Base-by-base conservation (phyloP, 2,797 vertebrate genomes). In the Alca torda region DNA sequence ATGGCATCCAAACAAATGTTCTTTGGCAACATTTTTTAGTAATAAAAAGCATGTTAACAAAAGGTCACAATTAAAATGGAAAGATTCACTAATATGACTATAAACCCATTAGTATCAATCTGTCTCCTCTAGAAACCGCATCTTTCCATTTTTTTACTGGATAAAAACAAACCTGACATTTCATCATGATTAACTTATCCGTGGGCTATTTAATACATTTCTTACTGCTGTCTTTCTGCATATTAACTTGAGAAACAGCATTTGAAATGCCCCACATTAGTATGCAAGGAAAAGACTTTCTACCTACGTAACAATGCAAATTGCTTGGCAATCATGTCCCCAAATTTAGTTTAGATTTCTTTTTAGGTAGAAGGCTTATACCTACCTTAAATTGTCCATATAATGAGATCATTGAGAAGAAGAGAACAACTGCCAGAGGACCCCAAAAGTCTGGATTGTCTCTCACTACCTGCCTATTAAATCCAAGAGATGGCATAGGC, bases 371-470 rank as follows among this genome's bases (percentile, higher is more conserved):
- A 76, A 93, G 57, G 30, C 51, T 51, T 83, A 84, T 48, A 98
- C 99, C 98, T 96, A 99, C 99, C 98, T 99, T 99, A 97, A 99
- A 99, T 91, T 99, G 99, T 96, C 99, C 99, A 84, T 99, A 99
- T 95, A 99, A 98, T 85, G 99, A 99, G 97, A 99, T 99, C 99
- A 99, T 99, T 85, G 99, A 99, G 98, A 99, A 99, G 82, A 99
- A 99, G 48, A 99, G 98, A 64, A 99, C 99, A 93, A 99, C 98
- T 23, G 99, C 99, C 95, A 99, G 97, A 68, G 99, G 99, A 24
- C 99, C 99, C 99, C 99, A 99, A 92, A 99, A 99, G 97, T 99
- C 99, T 4, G 99, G 99, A 98, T 99, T 99, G 97, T 99, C 99
- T 98, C 99, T 98, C 87, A 99, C 99, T 70, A 99, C 99, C 98